A percentile compares a stretch with the other conserved stretches of the same genome.
These are phyloP conservation scores for Drosophila elegans DNA, from an alignment of 1,140 invertebrate genomes.

Conservation along the genomic window DNA sequence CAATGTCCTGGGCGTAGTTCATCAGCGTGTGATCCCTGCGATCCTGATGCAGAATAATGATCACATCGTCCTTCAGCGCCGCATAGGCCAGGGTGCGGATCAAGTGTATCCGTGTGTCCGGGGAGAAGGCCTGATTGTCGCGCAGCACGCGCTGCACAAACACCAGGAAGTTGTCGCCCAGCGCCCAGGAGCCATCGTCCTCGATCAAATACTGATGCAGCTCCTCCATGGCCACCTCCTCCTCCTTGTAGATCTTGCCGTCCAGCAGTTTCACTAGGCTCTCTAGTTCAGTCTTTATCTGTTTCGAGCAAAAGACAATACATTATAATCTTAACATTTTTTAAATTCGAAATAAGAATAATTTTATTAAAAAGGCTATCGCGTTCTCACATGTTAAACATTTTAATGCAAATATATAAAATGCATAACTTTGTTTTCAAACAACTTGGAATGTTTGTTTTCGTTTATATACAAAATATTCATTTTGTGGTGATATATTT, in stretches of 20 bases:
- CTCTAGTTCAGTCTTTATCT: conserved; percentile 89
- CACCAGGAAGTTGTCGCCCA: conserved; percentile 94
- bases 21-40: conserved; percentile 94
- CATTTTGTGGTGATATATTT: not conserved
- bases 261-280: conserved; percentile 87
- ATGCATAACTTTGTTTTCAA: conserved; percentile 12
- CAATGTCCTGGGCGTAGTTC: conserved; percentile 94
- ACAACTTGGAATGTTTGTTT: not conserved
- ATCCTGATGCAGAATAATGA: conserved; percentile 95
- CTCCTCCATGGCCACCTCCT: conserved; percentile 90
- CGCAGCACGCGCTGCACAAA: conserved; percentile 90
- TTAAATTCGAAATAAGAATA: too few relatives aligned
- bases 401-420: not conserved
- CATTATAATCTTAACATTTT: too few relatives aligned
- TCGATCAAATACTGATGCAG: conserved; percentile 94
- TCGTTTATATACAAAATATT: not conserved
- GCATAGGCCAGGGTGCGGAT: conserved; percentile 90
- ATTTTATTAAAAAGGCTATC: too few relatives aligned
- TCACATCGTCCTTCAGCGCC: conserved; percentile 95
- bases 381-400: not conserved
- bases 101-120: conserved; percentile 87
- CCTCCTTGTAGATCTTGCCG: conserved; percentile 88
- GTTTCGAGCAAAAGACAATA: not conserved
- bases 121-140: conserved; percentile 86
- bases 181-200: conserved; percentile 95